Percentiles rank a stretch among this genome's conserved stretches.
Conservation (phyloP, 1,140 invertebrate genomes). For the Hycleus cichorii region DNA sequence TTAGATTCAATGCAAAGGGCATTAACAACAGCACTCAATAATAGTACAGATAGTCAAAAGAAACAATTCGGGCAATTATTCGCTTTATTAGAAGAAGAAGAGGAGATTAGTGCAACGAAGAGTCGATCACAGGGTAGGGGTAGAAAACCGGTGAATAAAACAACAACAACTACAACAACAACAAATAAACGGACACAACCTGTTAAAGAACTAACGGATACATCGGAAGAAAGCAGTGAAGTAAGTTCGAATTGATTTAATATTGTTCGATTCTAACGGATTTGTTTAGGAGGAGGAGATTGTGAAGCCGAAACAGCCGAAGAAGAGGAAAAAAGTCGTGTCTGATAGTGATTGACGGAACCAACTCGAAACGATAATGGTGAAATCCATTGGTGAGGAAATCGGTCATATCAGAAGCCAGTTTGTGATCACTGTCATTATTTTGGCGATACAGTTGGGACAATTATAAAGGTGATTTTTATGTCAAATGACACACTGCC, state of each 20-base stretch:
- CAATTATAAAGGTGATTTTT: neutral
- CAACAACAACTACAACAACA: conserved; percentile 20
- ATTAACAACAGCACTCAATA: conserved; percentile 67
- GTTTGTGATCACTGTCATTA: conserved; percentile 10
- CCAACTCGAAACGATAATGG: conserved; percentile 6
- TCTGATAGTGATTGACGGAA: conserved; percentile 76
- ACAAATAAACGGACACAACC: conserved; percentile 48
- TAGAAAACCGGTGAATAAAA: conserved; percentile 46
- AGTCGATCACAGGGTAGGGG: conserved; percentile 48
- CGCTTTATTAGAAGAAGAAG: conserved; percentile 82
- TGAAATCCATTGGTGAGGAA: neutral
- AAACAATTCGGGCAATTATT: conserved; percentile 88
- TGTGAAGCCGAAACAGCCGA: conserved; percentile 74
- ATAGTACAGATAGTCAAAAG: conserved; percentile 75
- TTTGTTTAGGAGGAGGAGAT: conserved; percentile 67
- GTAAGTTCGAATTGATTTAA: conserved; percentile 39
- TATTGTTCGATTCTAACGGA: neutral
- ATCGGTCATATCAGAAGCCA: conserved; percentile 26
- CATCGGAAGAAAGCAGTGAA: conserved; percentile 74
- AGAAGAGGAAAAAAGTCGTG: conserved; percentile 80
- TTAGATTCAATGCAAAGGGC: conserved; percentile 85
- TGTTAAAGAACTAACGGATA: conserved; percentile 51
- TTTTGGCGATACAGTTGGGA: neutral
- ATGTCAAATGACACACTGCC: conserved; percentile 5
- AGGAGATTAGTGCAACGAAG: conserved; percentile 48